A percentile compares a stretch with the other conserved stretches of the same genome.
These are phyloP conservation scores for Sternotherus odoratus DNA, from an alignment of 2,797 vertebrate genomes.

Conservation along the genomic window DNA sequence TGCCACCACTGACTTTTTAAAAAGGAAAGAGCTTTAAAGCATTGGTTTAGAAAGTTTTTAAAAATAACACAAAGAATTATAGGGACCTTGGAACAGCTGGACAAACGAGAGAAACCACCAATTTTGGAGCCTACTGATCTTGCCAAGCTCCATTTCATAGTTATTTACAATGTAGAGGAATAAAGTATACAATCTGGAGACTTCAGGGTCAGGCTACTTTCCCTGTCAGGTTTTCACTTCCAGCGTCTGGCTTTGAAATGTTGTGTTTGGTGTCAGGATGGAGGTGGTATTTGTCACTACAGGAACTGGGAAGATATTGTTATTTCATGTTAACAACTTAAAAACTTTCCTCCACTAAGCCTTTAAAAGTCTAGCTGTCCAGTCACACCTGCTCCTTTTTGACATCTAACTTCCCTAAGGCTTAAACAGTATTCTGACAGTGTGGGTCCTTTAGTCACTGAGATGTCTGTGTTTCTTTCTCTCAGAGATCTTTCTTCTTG, in stretches of 20 bases:
- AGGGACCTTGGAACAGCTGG: not conserved
- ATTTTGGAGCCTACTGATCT: not conserved
- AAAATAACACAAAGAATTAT: conserved; percentile 11
- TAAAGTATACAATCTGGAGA: not conserved
- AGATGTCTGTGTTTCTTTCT: not conserved
- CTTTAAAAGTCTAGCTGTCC: conserved; percentile 5
- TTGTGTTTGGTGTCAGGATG: not conserved
- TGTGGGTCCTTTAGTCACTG: not conserved
- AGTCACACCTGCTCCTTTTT: not conserved
- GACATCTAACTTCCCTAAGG: not conserved
- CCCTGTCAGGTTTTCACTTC: not conserved
- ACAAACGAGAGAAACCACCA: conserved; percentile 19
- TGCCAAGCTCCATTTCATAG: conserved; percentile 30
- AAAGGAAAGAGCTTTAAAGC: not conserved
- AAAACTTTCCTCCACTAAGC: not conserved
- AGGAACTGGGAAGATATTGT: not conserved
- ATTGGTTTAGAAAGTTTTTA: not conserved
- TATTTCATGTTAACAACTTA: not conserved
- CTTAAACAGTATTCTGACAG: not conserved
- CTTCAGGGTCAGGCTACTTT: not conserved
- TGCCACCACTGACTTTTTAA: not conserved
- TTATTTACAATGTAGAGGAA: conserved; percentile 6
- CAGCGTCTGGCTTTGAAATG: not conserved
- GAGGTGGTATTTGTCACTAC: not conserved
- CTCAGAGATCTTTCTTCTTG: not conserved